These are phyloP conservation scores for Sphenopsis melanotis DNA, from an alignment of 2,797 vertebrate species.

Conservation along the genomic window DNA sequence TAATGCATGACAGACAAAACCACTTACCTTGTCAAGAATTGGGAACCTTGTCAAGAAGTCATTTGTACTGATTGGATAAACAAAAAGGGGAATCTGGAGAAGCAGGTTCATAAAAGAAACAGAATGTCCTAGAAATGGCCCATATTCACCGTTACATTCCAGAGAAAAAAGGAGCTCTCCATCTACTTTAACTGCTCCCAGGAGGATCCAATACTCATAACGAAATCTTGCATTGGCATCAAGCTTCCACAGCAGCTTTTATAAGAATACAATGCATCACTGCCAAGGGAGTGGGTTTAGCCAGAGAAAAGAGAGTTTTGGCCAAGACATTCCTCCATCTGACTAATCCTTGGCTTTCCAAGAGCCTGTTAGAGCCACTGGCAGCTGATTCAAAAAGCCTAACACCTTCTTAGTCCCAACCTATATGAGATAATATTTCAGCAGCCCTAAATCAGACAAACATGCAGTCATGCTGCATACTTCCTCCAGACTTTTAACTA, in stretches of 20 bases:
- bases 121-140: conserved; percentile 10
- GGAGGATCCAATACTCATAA: conserved; percentile 9
- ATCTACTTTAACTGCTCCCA: conserved; percentile 7
- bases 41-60: conserved; percentile 16
- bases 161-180: conserved; percentile 28
- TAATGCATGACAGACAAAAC: conserved; percentile 16
- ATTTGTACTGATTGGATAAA: conserved; percentile 6
- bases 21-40: conserved; percentile 36
- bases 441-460: conserved; percentile 16
- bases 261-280: background rate
- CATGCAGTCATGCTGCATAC: background rate
- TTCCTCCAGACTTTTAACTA: conserved; percentile 19
- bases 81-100: conserved; percentile 20
- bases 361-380: conserved; percentile 34
- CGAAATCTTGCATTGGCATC: conserved; percentile 19
- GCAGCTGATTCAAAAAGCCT: conserved; percentile 39
- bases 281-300: conserved; percentile 39
- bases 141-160: background rate
- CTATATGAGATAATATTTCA: conserved; percentile 26
- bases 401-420: conserved; percentile 41
- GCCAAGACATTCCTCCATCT: conserved; percentile 55
- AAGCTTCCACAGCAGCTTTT: conserved; percentile 56
- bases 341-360: conserved; percentile 57
- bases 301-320: conserved; percentile 45
- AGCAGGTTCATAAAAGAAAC: conserved; percentile 25